Conservation (phyloP, 2,888 invertebrate genomes). For the Thecocarcelia acutangulata region DNA sequence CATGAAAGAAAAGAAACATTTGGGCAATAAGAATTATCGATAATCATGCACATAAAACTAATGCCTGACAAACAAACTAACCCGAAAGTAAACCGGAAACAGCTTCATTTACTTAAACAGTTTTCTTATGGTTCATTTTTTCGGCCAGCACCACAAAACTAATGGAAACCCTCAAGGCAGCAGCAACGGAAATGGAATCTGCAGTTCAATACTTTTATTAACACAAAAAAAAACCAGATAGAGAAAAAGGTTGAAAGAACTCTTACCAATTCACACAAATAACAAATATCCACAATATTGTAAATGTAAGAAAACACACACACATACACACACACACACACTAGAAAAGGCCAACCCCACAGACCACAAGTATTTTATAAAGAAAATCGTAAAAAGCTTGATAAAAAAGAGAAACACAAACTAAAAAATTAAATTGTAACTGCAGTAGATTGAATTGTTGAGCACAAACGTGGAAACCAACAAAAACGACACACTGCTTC, state of each 20-base stretch:
- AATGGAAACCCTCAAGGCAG: slow-evolving; percentile 13
- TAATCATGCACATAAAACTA: slow-evolving; percentile 38
- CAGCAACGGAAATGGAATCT: slow-evolving; percentile 25
- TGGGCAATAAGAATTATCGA: slow-evolving; percentile 44
- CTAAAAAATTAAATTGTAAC: slow-evolving; percentile 65
- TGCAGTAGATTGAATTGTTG: slow-evolving; percentile 43
- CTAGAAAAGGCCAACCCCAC: slow-evolving; percentile 4
- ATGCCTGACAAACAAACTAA: neutral
- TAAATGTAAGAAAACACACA: slow-evolving; percentile 43
- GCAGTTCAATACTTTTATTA: slow-evolving; percentile 40
- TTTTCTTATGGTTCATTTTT: slow-evolving; percentile 19
- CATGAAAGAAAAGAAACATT: neutral
- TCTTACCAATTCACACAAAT: slow-evolving; percentile 53
- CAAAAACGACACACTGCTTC: slow-evolving; percentile 2
- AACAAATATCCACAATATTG: slow-evolving; percentile 59
- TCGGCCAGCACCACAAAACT: slow-evolving; percentile 16
- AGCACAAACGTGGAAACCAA: neutral
- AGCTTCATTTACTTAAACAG: slow-evolving; percentile 61
- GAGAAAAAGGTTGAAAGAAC: neutral
- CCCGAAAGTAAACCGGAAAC: slow-evolving; percentile 61
- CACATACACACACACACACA: neutral
- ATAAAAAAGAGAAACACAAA: slow-evolving; percentile 10
- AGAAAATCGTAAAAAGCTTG: slow-evolving; percentile 8
- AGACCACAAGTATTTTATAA: slow-evolving; percentile 51
- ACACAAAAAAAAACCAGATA: slow-evolving; percentile 18